Evolutionary conservation across 2,113 vertebrate species (phyloP), one percentile per base, ranked within the genome.

Genomic region (Andinoacara biseriatus): DNA sequence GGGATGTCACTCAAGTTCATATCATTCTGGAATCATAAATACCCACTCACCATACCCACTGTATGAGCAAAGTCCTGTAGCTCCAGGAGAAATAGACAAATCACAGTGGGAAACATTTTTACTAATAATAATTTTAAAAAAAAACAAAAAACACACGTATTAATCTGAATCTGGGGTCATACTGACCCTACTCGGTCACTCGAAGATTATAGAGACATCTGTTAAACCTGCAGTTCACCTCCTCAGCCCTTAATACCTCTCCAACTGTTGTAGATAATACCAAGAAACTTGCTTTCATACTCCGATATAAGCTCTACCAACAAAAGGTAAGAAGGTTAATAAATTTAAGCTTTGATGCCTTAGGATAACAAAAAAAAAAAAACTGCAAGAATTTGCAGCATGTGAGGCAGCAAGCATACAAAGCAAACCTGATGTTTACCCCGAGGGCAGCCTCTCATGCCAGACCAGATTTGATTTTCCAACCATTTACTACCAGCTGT

Each of bases 401-500:
- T 11, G 60, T 49, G 52, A 87, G 80, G n/a, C 80, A 83, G 76
- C 33, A n/a, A 87, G 58, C 82, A 40, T 69, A 31, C 33, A 82
- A 69, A 87, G 52, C n/a, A 10, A 81, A 82, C 80, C 85, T 86
- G 87, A 89, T 89, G 90, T 90, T 90, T 75, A 56, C 81, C 86
- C 77, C 35, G 24, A 83, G 85, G 89, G 46, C 72, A 7, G 75
- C 52, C 82, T 76, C 86, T 88, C 86, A 89, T 84, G 86, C 89
- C 90, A 91, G 89, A 90, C 81, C 82, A 80, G 57, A 85, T 93
- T 88, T 91, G 86, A 87, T 91, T 88, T 90, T 80, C 85, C 84
- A 91, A 86, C 87, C 86, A 84, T 92, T 92, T 89, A 90, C 86
- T 86, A 89, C 85, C 84, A 87, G 83, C 84, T 90, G 86, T 89